Base-by-base conservation (phyloP, 2,113 vertebrate genomes). In the Collichthys lucidus region DNA sequence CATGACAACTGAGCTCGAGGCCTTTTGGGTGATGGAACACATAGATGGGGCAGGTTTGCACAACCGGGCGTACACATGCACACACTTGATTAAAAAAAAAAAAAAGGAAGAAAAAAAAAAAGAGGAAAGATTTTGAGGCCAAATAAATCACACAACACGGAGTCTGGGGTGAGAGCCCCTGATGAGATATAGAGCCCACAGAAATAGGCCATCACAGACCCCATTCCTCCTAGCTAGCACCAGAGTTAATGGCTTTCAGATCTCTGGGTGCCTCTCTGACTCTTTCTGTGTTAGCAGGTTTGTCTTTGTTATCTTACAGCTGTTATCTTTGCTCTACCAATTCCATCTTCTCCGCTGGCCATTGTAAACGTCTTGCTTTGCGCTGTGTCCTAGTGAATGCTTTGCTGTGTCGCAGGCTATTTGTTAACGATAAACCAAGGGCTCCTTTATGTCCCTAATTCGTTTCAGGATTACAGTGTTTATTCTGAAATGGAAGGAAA, bases 181-280 rank as follows among this genome's bases (percentile, higher is more conserved):
- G 84, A 89, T 94, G 94, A 94, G 88, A 90, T 90, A 91, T 92
- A 86, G 86, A 91, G 87, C 84, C 89, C 85, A 82, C 80, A 93
- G 89, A 94, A 95, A 91, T 95, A 93, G 93, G 93, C 89, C 93
- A 94, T 89, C 82, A 75, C 84, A 77, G 84, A 91, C 70, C 82
- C 77, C 87, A 87, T 89, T 90, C 77, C 83, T 90, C 80, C 79
- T 40, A 49, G 79, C 88, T 66, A 69, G 72, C 77, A 67, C 83
- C 55, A 65, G 78, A 91, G 90, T 91, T 93, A 92, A 93, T 93
- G 83, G 88, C 82, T 92, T 91, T 92, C 65, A 82, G 80, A 86
- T 92, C 85, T 89, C 91, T 75, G 56, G 90, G 79, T 91, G 86
- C 75, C 65, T 88, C 69, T 77, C 80, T 83, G 72, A 77, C 83